Base-by-base conservation (phyloP, 1,140 invertebrate genomes). In the Sesamia nonagrioides region DNA sequence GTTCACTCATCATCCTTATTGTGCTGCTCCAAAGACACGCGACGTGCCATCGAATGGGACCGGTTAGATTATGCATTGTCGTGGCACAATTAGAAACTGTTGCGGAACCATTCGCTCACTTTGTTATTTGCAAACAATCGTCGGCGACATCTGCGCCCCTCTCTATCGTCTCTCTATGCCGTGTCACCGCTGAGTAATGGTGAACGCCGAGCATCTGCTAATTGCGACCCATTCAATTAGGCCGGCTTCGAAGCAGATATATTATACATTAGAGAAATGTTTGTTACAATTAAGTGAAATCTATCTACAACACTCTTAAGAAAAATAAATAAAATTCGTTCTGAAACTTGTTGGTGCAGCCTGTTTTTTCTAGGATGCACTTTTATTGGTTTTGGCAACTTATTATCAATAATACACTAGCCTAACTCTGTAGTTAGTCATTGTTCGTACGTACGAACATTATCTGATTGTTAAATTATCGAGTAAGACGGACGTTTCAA, bases 1-100 rank as follows among this genome's bases (percentile, higher is more conserved):
- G 50, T 54, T 77, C 33, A 69, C 87, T 89, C 85, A 17, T 86
- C 78, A 50, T 52, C 17, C 72, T 54, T 82, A 35, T 61, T 83
- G 73, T 82, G 18, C 52, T 27, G 27, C 45, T 48, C 76, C 21
- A 72, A 82, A 83, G 84, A 82, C 81, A 72, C 82, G 77, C 84
- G 84, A 90, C 91, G 90, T 94, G 91, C 83, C 82, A 68, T 73
- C 88, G 83, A 92, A 91, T 89, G 82, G 84, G 91, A 88, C 91
- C 92, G 90, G 91, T 94, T 93, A 91, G 91, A 94, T 94, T 93
- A 94, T 87, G 88, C 86, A 94, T 92, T 93, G 91, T 93, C 87
- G 91, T 80, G 91, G 88, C 77, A 93, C 91, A 93, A 93, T 94
- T 93, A 93, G 89, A 94, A 91, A 93, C 89, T 93, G 90, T 93